A percentile compares a stretch with the other conserved stretches of the same genome.
Conservation (phyloP, 2,113 vertebrate genomes). For the Choloepus hoffmanni region DNA sequence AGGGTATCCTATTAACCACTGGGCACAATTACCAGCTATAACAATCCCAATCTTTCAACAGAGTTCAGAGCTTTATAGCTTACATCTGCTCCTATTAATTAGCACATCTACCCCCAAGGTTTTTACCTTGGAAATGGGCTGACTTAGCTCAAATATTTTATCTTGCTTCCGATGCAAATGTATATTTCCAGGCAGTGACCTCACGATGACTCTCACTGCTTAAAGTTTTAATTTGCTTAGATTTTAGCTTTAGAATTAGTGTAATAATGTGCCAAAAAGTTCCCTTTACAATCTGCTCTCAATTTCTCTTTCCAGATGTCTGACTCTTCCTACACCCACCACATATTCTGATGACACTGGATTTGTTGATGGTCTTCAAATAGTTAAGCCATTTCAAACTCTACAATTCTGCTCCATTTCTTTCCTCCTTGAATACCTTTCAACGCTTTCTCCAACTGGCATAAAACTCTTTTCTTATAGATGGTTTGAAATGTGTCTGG, state of each 20-base stretch:
- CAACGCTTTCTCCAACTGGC: background rate
- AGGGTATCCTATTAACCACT: background rate
- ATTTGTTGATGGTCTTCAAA: constrained; percentile 49
- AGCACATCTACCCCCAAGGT: background rate
- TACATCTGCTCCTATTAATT: background rate
- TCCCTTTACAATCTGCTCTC: constrained; percentile 57
- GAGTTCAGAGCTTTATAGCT: background rate
- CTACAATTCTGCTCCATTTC: background rate
- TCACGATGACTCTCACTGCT: background rate
- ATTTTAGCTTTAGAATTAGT: constrained; percentile 38
- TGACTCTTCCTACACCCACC: background rate
- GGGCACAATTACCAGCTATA: background rate
- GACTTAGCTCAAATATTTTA: background rate
- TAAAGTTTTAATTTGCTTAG: constrained; percentile 38
- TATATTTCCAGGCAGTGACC: background rate
- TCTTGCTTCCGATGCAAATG: background rate
- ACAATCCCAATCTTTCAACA: background rate
- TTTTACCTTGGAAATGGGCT: background rate
- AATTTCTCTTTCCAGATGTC: constrained; percentile 68
- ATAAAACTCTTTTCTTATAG: background rate
- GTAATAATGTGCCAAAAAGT: background rate
- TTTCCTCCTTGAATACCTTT: constrained; percentile 17
- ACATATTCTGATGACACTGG: background rate
- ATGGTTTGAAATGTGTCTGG: background rate
- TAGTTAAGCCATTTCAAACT: background rate